phyloP scores from a whole-genome alignment of 92 coral and sea anemone genomes.

The Muricea muricata region DNA sequence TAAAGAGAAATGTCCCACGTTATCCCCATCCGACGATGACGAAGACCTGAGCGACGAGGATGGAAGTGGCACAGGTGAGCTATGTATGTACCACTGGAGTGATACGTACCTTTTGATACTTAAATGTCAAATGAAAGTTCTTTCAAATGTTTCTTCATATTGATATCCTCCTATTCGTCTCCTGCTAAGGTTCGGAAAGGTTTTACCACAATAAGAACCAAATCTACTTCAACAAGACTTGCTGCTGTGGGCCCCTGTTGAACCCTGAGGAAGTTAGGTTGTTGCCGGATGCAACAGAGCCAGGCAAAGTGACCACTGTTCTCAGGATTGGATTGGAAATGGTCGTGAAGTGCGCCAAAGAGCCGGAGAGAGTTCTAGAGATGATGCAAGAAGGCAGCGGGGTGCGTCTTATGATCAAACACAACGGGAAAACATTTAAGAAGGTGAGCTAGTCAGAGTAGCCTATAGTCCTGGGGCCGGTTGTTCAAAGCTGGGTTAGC shows the following conservation, averaged over 20 bases:
- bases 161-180: no score
- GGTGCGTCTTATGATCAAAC: conserved; percentile 86
- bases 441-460: conserved; percentile 88
- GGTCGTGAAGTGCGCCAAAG: conserved; percentile 94
- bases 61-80: conserved; percentile 23
- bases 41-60: conserved; percentile 91
- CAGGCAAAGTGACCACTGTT: conserved; percentile 96
- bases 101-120: not conserved
- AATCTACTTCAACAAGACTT: conserved; percentile 95
- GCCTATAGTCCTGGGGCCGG: no score
- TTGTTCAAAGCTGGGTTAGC: no score
- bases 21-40: conserved; percentile 67
- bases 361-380: conserved; percentile 95
- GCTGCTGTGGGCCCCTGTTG: conserved; percentile 93
- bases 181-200: conserved; percentile 83
- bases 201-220: conserved; percentile 99
- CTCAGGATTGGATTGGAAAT: conserved; percentile 93
- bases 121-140: no score
- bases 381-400: conserved; percentile 99
- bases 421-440: conserved; percentile 89
- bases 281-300: conserved; percentile 97
- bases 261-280: conserved; percentile 91
- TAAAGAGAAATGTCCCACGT: conserved; percentile 33
- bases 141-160: not conserved
- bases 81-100: not conserved